Conservation (phyloP, 2,797 vertebrate species). For the Rhadinocentrus ornatus region DNA sequence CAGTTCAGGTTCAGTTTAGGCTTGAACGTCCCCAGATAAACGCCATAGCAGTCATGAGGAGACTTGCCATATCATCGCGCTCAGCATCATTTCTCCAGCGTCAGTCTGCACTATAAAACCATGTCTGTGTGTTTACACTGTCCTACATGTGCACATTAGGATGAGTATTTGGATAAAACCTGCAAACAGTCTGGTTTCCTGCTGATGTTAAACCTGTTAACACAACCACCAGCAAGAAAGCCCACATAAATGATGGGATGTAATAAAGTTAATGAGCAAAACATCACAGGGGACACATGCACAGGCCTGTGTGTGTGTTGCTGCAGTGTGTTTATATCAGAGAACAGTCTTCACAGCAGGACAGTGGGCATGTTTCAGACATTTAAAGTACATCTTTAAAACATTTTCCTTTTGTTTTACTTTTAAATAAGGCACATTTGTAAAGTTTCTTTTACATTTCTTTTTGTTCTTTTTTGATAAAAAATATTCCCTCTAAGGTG, state of each 20-base stretch:
- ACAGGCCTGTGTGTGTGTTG: not conserved
- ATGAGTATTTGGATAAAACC: slow-evolving; percentile 24
- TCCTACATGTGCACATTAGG: slow-evolving; percentile 15
- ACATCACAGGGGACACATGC: slow-evolving; percentile 44
- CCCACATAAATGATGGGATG: slow-evolving; percentile 64
- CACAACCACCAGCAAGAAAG: slow-evolving; percentile 50
- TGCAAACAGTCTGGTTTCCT: slow-evolving; percentile 32
- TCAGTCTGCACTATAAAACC: slow-evolving; percentile 42
- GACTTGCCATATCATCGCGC: slow-evolving; percentile 38
- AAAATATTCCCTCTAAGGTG: too few species aligned
- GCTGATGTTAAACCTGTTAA: slow-evolving; percentile 63
- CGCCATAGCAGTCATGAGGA: not conserved
- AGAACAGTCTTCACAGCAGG: slow-evolving; percentile 11
- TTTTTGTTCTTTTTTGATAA: too few species aligned
- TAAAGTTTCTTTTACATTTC: not conserved
- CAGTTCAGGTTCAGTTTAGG: slow-evolving; percentile 22
- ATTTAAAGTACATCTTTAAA: too few species aligned
- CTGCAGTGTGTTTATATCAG: slow-evolving; percentile 2
- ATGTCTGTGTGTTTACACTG: slow-evolving; percentile 5
- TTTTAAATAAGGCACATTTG: not conserved
- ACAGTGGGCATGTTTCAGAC: not conserved
- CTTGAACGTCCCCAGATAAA: slow-evolving; percentile 15
- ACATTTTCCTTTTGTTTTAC: too few species aligned
- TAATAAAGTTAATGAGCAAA: slow-evolving; percentile 70
- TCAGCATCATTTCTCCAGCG: not conserved